phyloP scores from a whole-genome alignment of 2,113 vertebrate genomes.

The Sorex araneus region DNA sequence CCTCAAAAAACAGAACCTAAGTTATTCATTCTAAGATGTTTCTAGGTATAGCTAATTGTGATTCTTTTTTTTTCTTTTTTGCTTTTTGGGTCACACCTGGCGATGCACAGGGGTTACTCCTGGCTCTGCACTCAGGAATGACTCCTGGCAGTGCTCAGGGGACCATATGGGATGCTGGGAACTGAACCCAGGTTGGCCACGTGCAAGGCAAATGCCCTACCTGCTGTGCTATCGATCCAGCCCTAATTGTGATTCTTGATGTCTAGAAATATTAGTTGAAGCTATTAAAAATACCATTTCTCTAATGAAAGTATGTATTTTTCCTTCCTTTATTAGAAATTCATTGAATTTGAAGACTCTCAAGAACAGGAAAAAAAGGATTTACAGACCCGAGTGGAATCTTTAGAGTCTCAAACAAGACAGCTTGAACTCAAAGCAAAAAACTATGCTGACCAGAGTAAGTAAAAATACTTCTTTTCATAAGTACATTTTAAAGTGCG shows the following conservation, averaged over 20 bases:
- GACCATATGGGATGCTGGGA: no score
- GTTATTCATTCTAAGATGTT: conserved; percentile 27
- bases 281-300: conserved; percentile 49
- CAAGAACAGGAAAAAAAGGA: conserved; percentile 99
- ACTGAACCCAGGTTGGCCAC: no score
- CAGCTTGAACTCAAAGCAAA: conserved; percentile 97
- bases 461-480: conserved; percentile 85
- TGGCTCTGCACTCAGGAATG: no score
- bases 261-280: conserved; percentile 27
- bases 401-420: conserved; percentile 95
- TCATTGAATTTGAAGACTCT: conserved; percentile 97
- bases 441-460: conserved; percentile 98
- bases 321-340: conserved; percentile 92
- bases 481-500: conserved; percentile 4
- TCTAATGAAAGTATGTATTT: conserved; percentile 69
- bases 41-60: conserved; percentile 47
- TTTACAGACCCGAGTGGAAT: conserved; percentile 93
- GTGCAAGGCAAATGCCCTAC: no score
- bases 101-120: no score
- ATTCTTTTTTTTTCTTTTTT: no score
- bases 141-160: no score
- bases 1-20: neutral
- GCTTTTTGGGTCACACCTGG: no score
- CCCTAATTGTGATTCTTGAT: conserved; percentile 55
- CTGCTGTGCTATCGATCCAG: no score